These are phyloP conservation scores for Thelaira solivaga DNA, from an alignment of 2,888 invertebrate species.

Conservation along the genomic window DNA sequence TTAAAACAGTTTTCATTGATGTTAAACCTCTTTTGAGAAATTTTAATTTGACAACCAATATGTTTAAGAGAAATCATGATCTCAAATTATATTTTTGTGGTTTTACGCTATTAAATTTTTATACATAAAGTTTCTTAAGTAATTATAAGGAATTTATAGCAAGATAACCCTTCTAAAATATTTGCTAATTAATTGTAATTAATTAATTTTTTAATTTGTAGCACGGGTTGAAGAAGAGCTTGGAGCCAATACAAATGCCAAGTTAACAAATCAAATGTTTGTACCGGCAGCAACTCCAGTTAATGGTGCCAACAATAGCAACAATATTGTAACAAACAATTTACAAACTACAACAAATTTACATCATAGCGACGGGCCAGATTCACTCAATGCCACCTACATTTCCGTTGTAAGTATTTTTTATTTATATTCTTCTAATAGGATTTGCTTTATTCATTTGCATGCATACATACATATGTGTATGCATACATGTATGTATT, in stretches of 20 bases:
- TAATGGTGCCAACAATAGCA: constrained; percentile 67
- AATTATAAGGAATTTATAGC: too few species aligned
- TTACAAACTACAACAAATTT: constrained; percentile 54
- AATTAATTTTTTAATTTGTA: constrained; percentile 64
- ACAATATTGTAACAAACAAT: constrained; percentile 61
- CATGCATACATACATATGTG: not conserved
- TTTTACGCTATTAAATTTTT: too few species aligned
- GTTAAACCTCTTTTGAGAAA: too few species aligned
- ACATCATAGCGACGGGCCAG: constrained; percentile 74
- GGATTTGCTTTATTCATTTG: constrained; percentile 20
- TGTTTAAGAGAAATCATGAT: too few species aligned
- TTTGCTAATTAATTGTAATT: not conserved
- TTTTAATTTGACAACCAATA: too few species aligned
- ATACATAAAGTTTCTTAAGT: too few species aligned
- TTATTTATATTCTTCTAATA: constrained; percentile 11
- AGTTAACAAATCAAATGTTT: constrained; percentile 81
- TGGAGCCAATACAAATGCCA: constrained; percentile 75
- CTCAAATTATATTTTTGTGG: too few species aligned
- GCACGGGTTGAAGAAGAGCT: constrained; percentile 84
- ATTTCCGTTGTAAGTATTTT: constrained; percentile 84
- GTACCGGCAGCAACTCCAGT: constrained; percentile 78
- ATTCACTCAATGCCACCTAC: constrained; percentile 82
- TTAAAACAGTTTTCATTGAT: too few species aligned
- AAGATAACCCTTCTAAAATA: too few species aligned
- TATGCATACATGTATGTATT: too few species aligned